Percentiles rank a stretch among this genome's conserved stretches.
These are phyloP conservation scores for Mythimna impura DNA, from an alignment of 2,888 invertebrate species.

Conservation along the genomic window DNA sequence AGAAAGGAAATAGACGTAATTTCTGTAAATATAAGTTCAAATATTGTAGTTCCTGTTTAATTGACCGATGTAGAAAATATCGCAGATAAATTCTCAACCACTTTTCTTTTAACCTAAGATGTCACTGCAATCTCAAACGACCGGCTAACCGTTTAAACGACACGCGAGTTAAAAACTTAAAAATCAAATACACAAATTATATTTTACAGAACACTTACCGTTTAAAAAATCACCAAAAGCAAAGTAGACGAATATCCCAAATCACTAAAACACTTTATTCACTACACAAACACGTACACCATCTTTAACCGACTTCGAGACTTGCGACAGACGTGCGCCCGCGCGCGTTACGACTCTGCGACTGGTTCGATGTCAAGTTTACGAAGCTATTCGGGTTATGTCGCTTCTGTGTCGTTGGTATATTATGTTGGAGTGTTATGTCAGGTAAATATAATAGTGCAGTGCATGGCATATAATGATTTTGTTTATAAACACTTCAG, in stretches of 20 bases:
- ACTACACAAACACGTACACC: conserved; percentile 64
- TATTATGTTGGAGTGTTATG: conserved; percentile 54
- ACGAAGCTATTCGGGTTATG: conserved; percentile 63
- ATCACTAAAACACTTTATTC: conserved; percentile 59
- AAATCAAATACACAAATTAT: background rate
- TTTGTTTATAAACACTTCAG: conserved; percentile 44
- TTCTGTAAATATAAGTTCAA: background rate
- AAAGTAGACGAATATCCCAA: conserved; percentile 52
- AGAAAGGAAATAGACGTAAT: background rate
- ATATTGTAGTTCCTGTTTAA: background rate
- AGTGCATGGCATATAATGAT: conserved; percentile 31
- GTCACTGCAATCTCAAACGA: conserved; percentile 45
- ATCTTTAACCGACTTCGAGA: conserved; percentile 43
- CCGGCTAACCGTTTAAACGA: conserved; percentile 25
- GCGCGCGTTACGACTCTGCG: conserved; percentile 57
- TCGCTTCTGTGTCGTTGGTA: conserved; percentile 53
- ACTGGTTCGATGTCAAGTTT: conserved; percentile 67
- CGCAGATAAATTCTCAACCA: background rate
- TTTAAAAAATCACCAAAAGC: conserved; percentile 53
- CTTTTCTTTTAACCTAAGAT: conserved; percentile 41
- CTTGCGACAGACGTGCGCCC: conserved; percentile 55
- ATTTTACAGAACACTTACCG: conserved; percentile 30
- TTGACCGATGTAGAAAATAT: background rate
- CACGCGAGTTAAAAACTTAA: background rate
- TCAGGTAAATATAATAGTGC: conserved; percentile 52